These are phyloP conservation scores for Chaetodon trifasciatus DNA, from an alignment of 2,797 vertebrate genomes.

Conservation along the genomic window DNA sequence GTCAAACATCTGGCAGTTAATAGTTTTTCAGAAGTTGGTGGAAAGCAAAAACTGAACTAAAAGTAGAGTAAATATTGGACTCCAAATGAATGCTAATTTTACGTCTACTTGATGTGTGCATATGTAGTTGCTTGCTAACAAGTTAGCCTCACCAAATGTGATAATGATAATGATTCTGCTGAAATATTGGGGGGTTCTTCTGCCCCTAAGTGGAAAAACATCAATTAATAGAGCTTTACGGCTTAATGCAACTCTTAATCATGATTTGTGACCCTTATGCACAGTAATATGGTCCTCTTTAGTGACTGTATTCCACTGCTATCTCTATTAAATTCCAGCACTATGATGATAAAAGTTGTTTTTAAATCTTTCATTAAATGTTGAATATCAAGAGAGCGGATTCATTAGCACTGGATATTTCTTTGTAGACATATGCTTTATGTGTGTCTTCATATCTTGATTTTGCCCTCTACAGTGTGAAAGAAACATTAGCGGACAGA, in stretches of 20 bases:
- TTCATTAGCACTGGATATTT: not conserved
- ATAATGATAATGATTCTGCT: too few relatives aligned
- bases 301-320: not conserved
- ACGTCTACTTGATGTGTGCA: not conserved
- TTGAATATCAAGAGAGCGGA: constrained; percentile 4
- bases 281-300: not conserved
- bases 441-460: not conserved
- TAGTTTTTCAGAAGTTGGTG: not conserved
- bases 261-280: not conserved
- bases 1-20: not conserved
- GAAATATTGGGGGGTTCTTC: not conserved
- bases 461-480: not conserved
- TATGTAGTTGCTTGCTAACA: not conserved
- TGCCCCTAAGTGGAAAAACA: not conserved
- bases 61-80: not conserved
- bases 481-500: not conserved
- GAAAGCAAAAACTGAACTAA: too few relatives aligned
- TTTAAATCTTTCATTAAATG: not conserved
- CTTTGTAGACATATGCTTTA: not conserved
- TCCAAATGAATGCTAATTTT: not conserved
- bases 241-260: not conserved
- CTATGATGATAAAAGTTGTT: not conserved
- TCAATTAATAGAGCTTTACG: not conserved
- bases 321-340: not conserved
- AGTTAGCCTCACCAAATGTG: too few relatives aligned